Base-by-base conservation (phyloP, 2,113 vertebrate species). In the Etia nguti region DNA sequence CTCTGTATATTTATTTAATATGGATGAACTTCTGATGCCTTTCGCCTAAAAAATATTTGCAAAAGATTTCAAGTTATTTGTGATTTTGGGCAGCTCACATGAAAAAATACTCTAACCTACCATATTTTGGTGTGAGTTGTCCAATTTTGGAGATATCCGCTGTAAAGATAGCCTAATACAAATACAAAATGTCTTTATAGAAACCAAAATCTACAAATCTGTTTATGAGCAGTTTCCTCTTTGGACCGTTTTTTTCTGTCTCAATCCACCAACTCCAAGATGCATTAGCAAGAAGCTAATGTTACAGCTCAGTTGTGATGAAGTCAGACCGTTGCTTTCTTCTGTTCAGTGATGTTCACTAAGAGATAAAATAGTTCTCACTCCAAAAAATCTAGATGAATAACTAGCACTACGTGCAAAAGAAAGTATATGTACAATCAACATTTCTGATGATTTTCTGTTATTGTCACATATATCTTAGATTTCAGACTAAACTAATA, bases 401-500 rank as follows among this genome's bases (percentile, higher is more conserved):
- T 68, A 8, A 22, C 20, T n/a, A 41, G 62, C 0, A 1, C 62
- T 22, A 68, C 0, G 1, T 13, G 62, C n/a, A 68, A 41, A 68
- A 68, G 4, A 68, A 41, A 2, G 2, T 41, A 68, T 0, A 41
- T 68, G 60, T 38, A 22, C 60, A 11, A 38, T 68, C 4, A 68
- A 8, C 31, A 41, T 68, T 68, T 22, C 34, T 8, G 62, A 68
- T 2, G 34, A 68, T 38, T 41, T 68, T 22, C 62, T 2, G 0
- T 8, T 68, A 38, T 68, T 38, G 20, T 68, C 7, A 22, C 0
- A 41, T 8, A 68, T 22, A 41, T 41, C 34, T 41, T 31, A 36
- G 2, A 65, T 65, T 65, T 41, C 0, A 0, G 20, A 68, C n/a
- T 68, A 68, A 68, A 41, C 62, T 1, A 15, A 68, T 11, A 50